A percentile compares a stretch with the other conserved stretches of the same genome.
Evolutionary conservation across 2,888 invertebrate genomes (phyloP).

Genomic region (Nephrotoma guestfalica): DNA sequence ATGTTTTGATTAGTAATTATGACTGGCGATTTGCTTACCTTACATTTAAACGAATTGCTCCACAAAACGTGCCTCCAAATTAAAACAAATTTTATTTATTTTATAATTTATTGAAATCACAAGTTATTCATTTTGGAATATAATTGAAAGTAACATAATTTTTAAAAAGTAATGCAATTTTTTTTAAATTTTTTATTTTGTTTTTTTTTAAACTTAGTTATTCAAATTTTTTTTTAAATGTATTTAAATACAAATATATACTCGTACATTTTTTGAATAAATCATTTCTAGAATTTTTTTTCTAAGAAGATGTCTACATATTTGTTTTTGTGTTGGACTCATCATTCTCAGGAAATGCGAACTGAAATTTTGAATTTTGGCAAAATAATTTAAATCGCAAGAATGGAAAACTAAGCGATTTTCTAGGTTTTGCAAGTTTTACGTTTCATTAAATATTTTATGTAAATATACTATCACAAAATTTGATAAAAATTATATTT

Average conservation of each 20-base stretch:
- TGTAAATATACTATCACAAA: neutral
- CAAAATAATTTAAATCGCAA: neutral
- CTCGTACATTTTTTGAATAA: no score
- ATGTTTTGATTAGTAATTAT: no score
- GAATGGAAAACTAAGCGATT: neutral
- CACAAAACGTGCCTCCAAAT: neutral
- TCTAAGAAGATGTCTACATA: neutral
- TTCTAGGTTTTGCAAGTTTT: neutral
- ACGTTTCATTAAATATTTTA: neutral
- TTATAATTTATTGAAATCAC: neutral
- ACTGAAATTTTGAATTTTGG: neutral
- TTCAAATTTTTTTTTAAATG: neutral
- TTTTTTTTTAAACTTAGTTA: neutral
- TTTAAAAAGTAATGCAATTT: neutral
- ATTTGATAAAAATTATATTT: neutral
- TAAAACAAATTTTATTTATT: neutral
- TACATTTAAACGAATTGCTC: neutral
- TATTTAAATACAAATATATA: no score
- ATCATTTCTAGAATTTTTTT: neutral
- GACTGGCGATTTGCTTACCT: neutral
- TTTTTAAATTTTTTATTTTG: neutral
- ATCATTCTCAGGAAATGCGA: neutral
- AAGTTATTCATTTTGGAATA: neutral
- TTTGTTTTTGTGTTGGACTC: neutral
- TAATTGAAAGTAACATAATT: neutral